Evolutionary conservation across 2,888 invertebrate genomes (phyloP).

Genomic region (Conops quadrifasciatus): DNA sequence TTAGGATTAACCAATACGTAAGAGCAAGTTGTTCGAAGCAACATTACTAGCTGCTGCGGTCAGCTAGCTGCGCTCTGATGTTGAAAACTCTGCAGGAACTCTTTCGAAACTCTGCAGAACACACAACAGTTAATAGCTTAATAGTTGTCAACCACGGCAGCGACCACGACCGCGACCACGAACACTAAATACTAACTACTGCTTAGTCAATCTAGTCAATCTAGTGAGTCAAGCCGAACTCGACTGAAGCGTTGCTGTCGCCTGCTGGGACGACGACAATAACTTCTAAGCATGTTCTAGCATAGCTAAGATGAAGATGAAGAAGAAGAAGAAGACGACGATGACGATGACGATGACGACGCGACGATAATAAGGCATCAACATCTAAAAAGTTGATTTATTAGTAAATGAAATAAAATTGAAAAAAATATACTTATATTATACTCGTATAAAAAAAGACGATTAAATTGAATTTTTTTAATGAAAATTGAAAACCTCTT

Average conservation of each 20-base stretch:
- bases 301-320: background rate
- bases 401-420: background rate
- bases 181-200: background rate
- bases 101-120: too few species aligned
- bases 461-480: background rate
- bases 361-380: too few species aligned
- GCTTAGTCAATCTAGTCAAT: conserved; percentile 19
- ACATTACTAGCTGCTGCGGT: too few species aligned
- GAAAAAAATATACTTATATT: background rate
- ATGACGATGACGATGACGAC: background rate
- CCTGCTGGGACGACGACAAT: conserved; percentile 5
- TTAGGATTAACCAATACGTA: too few species aligned
- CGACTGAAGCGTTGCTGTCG: conserved; percentile 32
- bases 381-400: background rate
- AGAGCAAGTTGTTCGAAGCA: too few species aligned
- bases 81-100: too few species aligned
- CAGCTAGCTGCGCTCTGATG: too few species aligned
- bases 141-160: too few species aligned
- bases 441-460: background rate
- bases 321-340: background rate
- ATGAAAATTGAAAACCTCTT: too few species aligned
- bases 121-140: too few species aligned
- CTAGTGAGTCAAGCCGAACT: conserved; percentile 29
- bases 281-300: conserved; percentile 1
- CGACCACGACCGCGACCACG: background rate